phyloP scores from a whole-genome alignment of 2,888 invertebrate species.

The Drosophila dives region DNA sequence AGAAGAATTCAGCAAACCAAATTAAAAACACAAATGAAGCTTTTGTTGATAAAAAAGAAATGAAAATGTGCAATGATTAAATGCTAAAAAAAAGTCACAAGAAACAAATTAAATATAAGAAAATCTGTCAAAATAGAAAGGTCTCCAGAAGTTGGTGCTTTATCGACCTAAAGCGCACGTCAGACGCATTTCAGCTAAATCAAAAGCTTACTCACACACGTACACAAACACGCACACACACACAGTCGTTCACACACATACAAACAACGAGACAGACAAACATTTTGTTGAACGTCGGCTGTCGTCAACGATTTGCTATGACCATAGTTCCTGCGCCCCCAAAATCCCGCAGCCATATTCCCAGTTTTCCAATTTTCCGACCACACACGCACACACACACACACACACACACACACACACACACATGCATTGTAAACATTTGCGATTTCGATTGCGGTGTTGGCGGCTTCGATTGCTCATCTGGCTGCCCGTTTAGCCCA shows the following conservation, averaged over 20 bases:
- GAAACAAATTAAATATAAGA: neutral
- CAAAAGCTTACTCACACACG: conserved; percentile 3
- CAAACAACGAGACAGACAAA: conserved; percentile 32
- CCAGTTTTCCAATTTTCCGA: conserved; percentile 50
- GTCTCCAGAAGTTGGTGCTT: conserved; percentile 16
- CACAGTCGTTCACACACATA: neutral
- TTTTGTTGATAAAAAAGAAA: neutral
- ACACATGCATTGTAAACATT: conserved; percentile 43
- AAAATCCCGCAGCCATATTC: conserved; percentile 12
- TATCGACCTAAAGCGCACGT: conserved; percentile 1
- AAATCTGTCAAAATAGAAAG: conserved; percentile 7
- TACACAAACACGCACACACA: conserved; percentile 11
- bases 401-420: conserved; percentile 3
- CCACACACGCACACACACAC: conserved; percentile 20
- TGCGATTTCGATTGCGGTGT: conserved; percentile 58
- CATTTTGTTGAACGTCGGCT: conserved; percentile 40
- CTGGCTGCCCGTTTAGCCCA: conserved; percentile 19
- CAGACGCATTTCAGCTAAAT: conserved; percentile 19
- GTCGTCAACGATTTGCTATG: conserved; percentile 37
- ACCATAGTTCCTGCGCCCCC: conserved; percentile 18
- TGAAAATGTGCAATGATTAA: neutral
- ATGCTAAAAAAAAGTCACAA: neutral
- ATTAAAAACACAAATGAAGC: neutral
- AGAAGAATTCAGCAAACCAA: neutral
- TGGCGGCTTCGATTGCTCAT: conserved; percentile 59